These are phyloP conservation scores for Halcyon leucocephala DNA, from an alignment of 2,797 vertebrate genomes.

Conservation along the genomic window DNA sequence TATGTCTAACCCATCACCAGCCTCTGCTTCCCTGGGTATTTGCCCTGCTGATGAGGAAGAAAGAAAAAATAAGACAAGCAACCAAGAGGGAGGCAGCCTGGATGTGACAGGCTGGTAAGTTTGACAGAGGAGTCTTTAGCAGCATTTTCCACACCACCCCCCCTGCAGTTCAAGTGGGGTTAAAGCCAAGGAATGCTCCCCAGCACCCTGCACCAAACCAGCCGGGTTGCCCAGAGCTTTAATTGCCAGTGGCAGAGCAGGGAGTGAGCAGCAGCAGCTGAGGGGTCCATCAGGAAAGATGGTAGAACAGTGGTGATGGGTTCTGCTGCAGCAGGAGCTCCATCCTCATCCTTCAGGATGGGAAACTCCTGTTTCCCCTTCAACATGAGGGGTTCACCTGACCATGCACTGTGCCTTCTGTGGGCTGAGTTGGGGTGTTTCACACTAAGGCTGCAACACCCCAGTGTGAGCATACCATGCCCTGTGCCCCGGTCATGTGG, in stretches of 20 bases:
- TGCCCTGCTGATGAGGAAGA: not conserved
- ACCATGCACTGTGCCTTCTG: fast-evolving
- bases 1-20: not conserved
- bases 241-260: not conserved
- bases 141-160: not conserved
- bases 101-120: slow-evolving; percentile 24
- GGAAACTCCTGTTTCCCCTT: not conserved
- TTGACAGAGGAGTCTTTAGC: slow-evolving; percentile 20
- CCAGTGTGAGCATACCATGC: fast-evolving
- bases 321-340: fast-evolving
- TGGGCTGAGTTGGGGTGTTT: not conserved
- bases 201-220: not conserved
- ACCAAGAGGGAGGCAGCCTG: not conserved
- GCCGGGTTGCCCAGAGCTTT: not conserved
- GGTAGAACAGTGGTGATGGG: not conserved
- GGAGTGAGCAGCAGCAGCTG: not conserved
- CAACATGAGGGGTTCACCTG: not conserved
- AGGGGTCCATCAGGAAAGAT: fast-evolving
- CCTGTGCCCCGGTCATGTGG: fast-evolving
- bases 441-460: not conserved
- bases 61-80: not conserved
- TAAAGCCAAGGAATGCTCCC: not conserved
- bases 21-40: not conserved
- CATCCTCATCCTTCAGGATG: not conserved
- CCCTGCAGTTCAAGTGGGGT: not conserved